Evolutionary conservation across 2,888 invertebrate species (phyloP).

Genomic region (Anthophora plumipes): DNA sequence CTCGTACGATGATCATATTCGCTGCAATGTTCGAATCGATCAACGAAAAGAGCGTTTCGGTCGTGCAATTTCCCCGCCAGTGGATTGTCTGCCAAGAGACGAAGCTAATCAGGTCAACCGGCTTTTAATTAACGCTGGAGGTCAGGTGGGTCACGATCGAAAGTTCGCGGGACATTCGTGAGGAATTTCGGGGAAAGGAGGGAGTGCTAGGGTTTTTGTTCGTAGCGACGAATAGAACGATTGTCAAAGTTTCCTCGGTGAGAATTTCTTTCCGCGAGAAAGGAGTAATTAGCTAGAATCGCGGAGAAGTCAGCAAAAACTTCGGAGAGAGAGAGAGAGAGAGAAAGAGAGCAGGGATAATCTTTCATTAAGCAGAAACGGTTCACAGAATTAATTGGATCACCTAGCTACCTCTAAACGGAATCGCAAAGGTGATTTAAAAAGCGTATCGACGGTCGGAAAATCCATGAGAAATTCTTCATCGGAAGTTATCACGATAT

Average conservation of each 20-base stretch:
- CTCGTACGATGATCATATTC: not conserved
- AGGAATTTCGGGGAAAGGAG: conserved; percentile 8
- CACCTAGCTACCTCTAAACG: not conserved
- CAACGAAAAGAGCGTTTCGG: conserved; percentile 32
- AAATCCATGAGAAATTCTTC: not conserved
- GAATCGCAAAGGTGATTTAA: not conserved
- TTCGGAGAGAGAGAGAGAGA: not conserved
- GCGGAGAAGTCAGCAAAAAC: not conserved
- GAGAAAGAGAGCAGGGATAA: not conserved
- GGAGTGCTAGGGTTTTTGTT: not conserved
- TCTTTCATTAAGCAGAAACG: conserved; percentile 22
- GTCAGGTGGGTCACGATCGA: conserved; percentile 34
- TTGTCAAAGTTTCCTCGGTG: not conserved
- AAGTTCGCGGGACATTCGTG: conserved; percentile 21
- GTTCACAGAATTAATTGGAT: conserved; percentile 26
- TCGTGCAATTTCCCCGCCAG: conserved; percentile 20
- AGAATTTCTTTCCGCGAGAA: not conserved
- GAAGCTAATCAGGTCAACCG: conserved; percentile 61
- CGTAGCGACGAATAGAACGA: not conserved
- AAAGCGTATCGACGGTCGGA: not conserved
- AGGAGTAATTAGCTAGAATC: conserved; percentile 23
- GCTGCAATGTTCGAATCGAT: conserved; percentile 16
- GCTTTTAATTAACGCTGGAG: conserved; percentile 54
- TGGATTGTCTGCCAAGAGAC: conserved; percentile 31
- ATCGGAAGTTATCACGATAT: too few relatives aligned